phyloP scores from a whole-genome alignment of 2,797 vertebrate species.

The Darevskia nairensis region DNA sequence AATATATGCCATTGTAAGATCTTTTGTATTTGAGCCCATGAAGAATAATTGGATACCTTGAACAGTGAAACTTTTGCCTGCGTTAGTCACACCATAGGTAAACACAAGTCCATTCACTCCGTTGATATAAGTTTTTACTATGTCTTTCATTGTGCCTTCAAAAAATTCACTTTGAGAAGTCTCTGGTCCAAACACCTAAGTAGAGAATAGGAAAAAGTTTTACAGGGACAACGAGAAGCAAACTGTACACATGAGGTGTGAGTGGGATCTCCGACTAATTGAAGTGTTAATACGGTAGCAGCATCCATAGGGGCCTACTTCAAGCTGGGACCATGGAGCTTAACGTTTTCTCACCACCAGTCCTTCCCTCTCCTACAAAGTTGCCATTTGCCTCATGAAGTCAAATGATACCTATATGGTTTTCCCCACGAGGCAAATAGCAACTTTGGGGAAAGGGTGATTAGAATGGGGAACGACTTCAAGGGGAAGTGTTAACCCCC shows the following conservation, averaged over 20 bases:
- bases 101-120: constrained; percentile 89
- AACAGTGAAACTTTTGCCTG: constrained; percentile 93
- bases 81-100: constrained; percentile 93
- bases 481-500: neutral
- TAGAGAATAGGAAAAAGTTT: neutral
- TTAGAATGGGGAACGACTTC: neutral
- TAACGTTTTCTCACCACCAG: neutral
- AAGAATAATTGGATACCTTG: constrained; percentile 80
- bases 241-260: neutral
- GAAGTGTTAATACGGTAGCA: neutral
- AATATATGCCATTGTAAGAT: neutral
- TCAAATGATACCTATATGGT: neutral
- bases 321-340: neutral
- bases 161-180: constrained; percentile 85
- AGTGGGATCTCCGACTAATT: neutral
- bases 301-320: neutral
- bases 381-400: neutral
- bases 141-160: constrained; percentile 82
- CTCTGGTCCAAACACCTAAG: constrained; percentile 87
- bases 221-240: neutral
- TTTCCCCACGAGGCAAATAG: neutral
- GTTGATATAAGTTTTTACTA: constrained; percentile 81
- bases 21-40: neutral
- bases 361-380: neutral
- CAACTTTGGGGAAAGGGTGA: neutral